A percentile compares a stretch with the other conserved stretches of the same genome.
These are phyloP conservation scores for Trachemys scripta DNA, from an alignment of 2,113 vertebrate species.

Conservation along the genomic window DNA sequence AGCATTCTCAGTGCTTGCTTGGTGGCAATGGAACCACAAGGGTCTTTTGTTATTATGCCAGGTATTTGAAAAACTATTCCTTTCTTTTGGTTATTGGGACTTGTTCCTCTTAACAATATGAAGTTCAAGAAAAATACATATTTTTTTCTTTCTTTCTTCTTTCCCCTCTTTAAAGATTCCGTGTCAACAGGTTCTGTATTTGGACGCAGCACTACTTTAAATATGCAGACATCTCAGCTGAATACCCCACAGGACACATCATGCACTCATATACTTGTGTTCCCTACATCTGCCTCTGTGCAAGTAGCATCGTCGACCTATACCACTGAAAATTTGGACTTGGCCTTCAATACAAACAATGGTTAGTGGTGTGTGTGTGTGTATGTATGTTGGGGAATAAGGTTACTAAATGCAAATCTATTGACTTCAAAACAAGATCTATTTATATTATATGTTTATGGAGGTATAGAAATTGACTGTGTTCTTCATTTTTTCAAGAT, in stretches of 20 bases:
- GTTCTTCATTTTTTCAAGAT: conserved; percentile 80
- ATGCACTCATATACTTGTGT: conserved; percentile 97
- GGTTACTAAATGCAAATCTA: neutral
- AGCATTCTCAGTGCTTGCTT: conserved; percentile 97
- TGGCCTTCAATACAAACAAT: conserved; percentile 95
- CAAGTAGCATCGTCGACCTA: conserved; percentile 93
- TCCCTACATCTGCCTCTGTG: conserved; percentile 96
- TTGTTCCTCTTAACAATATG: neutral
- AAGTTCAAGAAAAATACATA: neutral
- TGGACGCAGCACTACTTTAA: conserved; percentile 96
- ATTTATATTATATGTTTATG: rapidly evolving
- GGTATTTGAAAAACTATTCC: conserved; percentile 78
- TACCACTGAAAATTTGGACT: conserved; percentile 92
- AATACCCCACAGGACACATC: conserved; percentile 98
- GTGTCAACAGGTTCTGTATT: conserved; percentile 97
- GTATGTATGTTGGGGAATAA: neutral
- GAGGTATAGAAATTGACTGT: neutral
- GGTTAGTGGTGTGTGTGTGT: conserved; percentile 76
- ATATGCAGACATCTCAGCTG: conserved; percentile 97
- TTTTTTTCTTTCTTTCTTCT: neutral
- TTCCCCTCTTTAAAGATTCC: conserved; percentile 82
- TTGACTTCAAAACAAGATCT: neutral
- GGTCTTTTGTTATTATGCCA: conserved; percentile 98
- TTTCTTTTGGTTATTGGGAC: neutral
- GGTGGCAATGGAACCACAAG: conserved; percentile 97